phyloP scores from a whole-genome alignment of 2,797 vertebrate species.

The Anolis apletophallus region DNA sequence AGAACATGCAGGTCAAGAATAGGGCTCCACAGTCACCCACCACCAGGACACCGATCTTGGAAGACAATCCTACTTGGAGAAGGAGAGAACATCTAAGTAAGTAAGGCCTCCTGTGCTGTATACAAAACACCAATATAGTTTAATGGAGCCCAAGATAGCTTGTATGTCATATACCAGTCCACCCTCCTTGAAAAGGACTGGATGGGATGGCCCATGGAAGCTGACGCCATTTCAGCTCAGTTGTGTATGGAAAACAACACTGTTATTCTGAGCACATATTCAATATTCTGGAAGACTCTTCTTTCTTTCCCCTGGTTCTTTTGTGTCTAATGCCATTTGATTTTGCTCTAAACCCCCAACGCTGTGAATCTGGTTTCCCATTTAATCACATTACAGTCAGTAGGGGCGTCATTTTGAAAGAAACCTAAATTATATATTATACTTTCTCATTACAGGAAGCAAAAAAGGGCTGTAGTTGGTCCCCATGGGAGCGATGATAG shows the following conservation, averaged over 20 bases:
- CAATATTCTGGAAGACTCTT: background rate
- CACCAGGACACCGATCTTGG: too few relatives aligned
- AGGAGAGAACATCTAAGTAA: too few relatives aligned
- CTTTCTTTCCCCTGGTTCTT: background rate
- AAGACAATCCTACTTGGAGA: too few relatives aligned
- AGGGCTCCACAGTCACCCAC: too few relatives aligned
- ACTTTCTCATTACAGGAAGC: slow-evolving; percentile 7
- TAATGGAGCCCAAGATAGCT: background rate
- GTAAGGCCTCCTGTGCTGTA: background rate
- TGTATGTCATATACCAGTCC: background rate
- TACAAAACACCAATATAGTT: background rate
- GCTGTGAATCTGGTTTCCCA: background rate
- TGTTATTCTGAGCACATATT: background rate
- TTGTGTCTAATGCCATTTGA: background rate
- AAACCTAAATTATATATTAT: slow-evolving; percentile 23
- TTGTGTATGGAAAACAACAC: background rate
- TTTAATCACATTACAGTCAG: slow-evolving; percentile 22
- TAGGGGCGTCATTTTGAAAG: slow-evolving; percentile 11
- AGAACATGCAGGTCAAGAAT: too few relatives aligned
- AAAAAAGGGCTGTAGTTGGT: slow-evolving; percentile 2
- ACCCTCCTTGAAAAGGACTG: background rate
- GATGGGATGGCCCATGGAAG: background rate
- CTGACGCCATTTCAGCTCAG: background rate
- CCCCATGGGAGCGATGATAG: slow-evolving; percentile 24
- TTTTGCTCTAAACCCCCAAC: background rate